phyloP scores from a whole-genome alignment of 2,113 vertebrate genomes.

The Calonectris borealis region DNA sequence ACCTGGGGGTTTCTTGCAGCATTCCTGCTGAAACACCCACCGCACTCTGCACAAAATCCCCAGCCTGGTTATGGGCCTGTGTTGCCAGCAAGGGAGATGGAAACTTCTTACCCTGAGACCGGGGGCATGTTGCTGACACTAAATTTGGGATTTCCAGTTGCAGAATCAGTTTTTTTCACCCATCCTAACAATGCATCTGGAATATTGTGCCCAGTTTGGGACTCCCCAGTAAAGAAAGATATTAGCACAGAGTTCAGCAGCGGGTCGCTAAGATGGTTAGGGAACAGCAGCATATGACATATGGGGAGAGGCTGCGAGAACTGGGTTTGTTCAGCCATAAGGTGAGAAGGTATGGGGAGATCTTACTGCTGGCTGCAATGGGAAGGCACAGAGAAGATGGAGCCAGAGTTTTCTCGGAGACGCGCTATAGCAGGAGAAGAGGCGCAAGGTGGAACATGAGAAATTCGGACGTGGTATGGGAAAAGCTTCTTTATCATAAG shows the following conservation, averaged over 20 bases:
- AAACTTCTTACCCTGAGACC: background rate
- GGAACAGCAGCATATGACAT: rapidly evolving
- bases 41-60: background rate
- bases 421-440: background rate
- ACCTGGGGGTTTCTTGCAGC: background rate
- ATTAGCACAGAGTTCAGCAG: background rate
- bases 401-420: background rate
- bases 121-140: background rate
- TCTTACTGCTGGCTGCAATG: background rate
- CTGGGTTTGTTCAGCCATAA: background rate
- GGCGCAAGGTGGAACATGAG: rapidly evolving
- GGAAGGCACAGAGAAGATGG: background rate
- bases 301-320: background rate
- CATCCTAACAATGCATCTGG: background rate
- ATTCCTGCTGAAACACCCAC: background rate
- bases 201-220: background rate
- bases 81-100: background rate
- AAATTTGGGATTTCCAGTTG: background rate
- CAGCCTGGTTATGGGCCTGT: background rate
- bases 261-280: background rate
- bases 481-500: background rate
- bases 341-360: background rate
- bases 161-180: background rate
- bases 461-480: background rate
- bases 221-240: background rate